phyloP scores from a whole-genome alignment of 2,797 vertebrate genomes.

The Cynopterus sphinx region DNA sequence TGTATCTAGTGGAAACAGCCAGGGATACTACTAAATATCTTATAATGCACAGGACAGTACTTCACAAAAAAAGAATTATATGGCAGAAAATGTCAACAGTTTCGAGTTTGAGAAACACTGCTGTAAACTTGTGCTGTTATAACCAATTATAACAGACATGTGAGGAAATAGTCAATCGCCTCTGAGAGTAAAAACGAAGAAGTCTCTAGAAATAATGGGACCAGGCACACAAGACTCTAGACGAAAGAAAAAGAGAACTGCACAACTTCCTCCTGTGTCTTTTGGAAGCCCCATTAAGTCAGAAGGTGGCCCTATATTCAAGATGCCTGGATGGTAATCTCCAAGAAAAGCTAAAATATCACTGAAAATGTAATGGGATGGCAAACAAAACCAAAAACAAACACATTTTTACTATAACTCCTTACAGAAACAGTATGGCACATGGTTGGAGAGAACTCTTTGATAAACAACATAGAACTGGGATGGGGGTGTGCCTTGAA shows the following conservation, averaged over 20 bases:
- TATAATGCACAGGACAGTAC: not conserved
- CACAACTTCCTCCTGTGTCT: not conserved
- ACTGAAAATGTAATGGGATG: not conserved
- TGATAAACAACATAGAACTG: not conserved
- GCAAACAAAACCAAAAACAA: not conserved
- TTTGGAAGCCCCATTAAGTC: not conserved
- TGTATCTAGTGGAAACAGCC: not conserved
- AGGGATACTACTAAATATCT: not conserved
- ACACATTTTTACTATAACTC: not conserved
- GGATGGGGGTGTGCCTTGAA: not conserved
- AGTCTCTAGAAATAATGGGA: not conserved
- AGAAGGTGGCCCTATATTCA: not conserved
- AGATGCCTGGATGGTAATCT: not conserved
- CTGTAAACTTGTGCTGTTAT: not conserved
- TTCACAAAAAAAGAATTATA: not conserved
- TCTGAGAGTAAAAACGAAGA: not conserved
- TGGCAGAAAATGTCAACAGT: not conserved
- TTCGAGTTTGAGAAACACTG: not conserved
- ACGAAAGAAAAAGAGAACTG: not conserved
- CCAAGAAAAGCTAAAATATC: not conserved
- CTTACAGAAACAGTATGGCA: not conserved
- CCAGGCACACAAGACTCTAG: not conserved
- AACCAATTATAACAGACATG: not conserved
- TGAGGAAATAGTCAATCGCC: not conserved
- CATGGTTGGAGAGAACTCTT: not conserved